phyloP scores from a whole-genome alignment of 1,140 invertebrate genomes.

The Hyphantria cunea region DNA sequence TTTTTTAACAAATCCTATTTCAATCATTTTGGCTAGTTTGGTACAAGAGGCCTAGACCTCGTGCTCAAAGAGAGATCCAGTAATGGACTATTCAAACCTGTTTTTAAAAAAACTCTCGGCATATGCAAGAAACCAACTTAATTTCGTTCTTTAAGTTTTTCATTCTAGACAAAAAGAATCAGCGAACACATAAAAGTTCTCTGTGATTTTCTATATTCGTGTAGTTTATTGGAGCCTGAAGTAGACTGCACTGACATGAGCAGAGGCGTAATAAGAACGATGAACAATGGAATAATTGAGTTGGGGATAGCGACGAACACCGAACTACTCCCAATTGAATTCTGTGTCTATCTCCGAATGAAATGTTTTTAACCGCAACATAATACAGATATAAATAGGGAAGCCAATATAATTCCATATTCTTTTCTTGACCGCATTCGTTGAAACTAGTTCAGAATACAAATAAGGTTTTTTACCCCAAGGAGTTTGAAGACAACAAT shows the following conservation, averaged over 20 bases:
- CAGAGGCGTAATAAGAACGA: constrained; percentile 2
- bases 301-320: constrained; percentile 37
- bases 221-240: not conserved
- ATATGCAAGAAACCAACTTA: too few species aligned
- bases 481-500: not conserved
- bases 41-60: too few species aligned
- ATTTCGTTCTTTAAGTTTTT: too few species aligned
- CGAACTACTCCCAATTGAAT: constrained; percentile 38
- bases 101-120: too few species aligned
- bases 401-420: not conserved
- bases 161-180: too few species aligned
- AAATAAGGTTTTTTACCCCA: not conserved
- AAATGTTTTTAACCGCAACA: not conserved
- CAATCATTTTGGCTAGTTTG: too few species aligned
- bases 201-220: too few species aligned
- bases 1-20: too few species aligned
- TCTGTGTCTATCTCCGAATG: constrained; percentile 39
- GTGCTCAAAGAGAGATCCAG: too few species aligned
- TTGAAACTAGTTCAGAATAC: constrained; percentile 1
- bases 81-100: too few species aligned
- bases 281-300: constrained; percentile 43
- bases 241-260: constrained; percentile 5
- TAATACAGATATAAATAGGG: constrained; percentile 1
- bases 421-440: not conserved
- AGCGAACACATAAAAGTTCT: too few species aligned